Conservation (phyloP, 2,797 vertebrate species). For the Cichlasoma orientale region DNA sequence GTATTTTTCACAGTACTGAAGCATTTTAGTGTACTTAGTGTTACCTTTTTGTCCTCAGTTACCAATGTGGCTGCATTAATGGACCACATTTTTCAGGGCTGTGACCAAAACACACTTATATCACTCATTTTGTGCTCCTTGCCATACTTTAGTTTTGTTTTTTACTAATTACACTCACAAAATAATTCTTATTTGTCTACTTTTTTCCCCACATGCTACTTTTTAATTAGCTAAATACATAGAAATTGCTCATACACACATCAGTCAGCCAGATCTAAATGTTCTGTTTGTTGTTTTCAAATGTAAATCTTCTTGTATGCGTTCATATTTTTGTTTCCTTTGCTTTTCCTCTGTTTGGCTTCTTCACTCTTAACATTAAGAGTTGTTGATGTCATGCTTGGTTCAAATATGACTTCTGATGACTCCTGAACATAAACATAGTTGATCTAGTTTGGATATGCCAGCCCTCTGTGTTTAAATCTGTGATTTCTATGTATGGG, state of each 20-base stretch:
- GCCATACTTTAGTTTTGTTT: background rate
- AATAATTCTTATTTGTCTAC: background rate
- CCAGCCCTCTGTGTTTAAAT: constrained; percentile 18
- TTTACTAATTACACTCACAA: background rate
- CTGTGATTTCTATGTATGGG: constrained; percentile 25
- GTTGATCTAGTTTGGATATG: constrained; percentile 20
- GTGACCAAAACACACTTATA: background rate
- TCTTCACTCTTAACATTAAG: background rate
- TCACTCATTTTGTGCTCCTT: background rate
- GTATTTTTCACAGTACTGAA: background rate
- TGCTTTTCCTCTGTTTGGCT: background rate
- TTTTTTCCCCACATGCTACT: background rate
- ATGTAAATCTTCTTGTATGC: background rate
- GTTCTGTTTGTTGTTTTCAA: background rate
- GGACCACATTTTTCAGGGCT: background rate
- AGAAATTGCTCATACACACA: background rate
- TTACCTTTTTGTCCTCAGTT: background rate
- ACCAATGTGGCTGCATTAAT: background rate
- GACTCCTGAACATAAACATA: constrained; percentile 8
- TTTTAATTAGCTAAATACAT: background rate
- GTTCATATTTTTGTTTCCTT: background rate
- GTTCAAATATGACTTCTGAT: background rate
- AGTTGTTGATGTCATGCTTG: background rate
- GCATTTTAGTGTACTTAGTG: background rate
- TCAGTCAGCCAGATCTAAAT: background rate